Evolutionary conservation across 2,113 vertebrate genomes (phyloP), one percentile per base, ranked within the genome.

Genomic region (Crypturellus undulatus): DNA sequence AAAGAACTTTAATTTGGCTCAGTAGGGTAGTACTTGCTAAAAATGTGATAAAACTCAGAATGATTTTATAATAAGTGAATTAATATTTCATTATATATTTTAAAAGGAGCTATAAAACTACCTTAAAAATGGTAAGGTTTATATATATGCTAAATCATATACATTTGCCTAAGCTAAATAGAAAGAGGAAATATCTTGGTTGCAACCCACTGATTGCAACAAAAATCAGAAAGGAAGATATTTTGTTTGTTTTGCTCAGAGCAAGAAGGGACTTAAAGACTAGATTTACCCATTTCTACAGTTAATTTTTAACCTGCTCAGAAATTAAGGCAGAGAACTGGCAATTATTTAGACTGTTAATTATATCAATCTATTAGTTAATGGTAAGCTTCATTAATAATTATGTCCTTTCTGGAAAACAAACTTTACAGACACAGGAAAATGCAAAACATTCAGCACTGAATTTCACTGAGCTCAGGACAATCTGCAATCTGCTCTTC

Each of bases 11-110:
- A 62, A 73, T 83, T 80, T 88, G 19, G 9, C 11, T 72, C 9
- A 51, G 13, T 71, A 63, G 24, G 24, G 32, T 21, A 21, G 6
- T 51, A 60, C 42, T n/a, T 73, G 8, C 52, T 63, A 34, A 70
- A 80, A 71, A 93, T 67, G 24, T 68, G 56, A 68, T 68, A 78
- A 78, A 92, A 77, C 10, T 73, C 43, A 65, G 63, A 85, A 78
- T 36, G 0, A 59, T 75, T 89, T 78, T 71, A 14, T 32, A 64
- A 36, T 38, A 78, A 71, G 24, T 75, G 22, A 84, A 24, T 60
- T 64, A 86, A 81, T 52, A 86, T 71, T 90, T 86, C 28, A 84
- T 64, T 81, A 81, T 17, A 20, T 80, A 38, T 68, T 86, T 93
- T 75, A 70, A 93, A 78, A 8, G 2, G 3, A 36, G 43, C 10